Evolutionary conservation across 1,140 invertebrate species (phyloP).

Genomic region (Scaptomyza hsui): DNA sequence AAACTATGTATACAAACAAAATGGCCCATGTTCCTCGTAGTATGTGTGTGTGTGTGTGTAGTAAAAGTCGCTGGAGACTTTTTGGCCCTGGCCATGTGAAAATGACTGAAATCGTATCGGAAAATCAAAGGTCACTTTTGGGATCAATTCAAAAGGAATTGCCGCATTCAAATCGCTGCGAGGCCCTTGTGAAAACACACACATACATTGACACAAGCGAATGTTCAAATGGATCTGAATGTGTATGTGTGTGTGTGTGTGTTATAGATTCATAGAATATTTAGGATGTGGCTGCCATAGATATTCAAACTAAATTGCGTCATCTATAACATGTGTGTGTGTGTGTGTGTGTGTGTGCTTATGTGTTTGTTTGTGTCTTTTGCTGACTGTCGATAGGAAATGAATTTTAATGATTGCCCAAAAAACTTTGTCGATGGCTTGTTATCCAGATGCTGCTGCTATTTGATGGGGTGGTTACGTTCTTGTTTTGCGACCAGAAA

Average conservation of each 20-base stretch:
- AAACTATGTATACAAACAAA: slow-evolving; percentile 74
- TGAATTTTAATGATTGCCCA: slow-evolving; percentile 81
- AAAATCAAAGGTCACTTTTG: slow-evolving; percentile 83
- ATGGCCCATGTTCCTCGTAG: slow-evolving; percentile 46
- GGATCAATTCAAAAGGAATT: slow-evolving; percentile 83
- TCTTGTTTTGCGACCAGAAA: slow-evolving; percentile 40
- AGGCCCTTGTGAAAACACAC: slow-evolving; percentile 70
- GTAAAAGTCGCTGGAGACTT: slow-evolving; percentile 68
- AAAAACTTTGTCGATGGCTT: slow-evolving; percentile 56
- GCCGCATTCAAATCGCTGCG: slow-evolving; percentile 79
- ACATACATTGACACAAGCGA: slow-evolving; percentile 1
- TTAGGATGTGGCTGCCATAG: slow-evolving; percentile 62
- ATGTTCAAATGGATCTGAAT: not conserved
- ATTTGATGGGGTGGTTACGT: slow-evolving; percentile 29
- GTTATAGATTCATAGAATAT: slow-evolving; percentile 6
- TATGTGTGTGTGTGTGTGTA: slow-evolving; percentile 1
- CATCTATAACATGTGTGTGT: slow-evolving; percentile 65
- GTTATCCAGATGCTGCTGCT: slow-evolving; percentile 48
- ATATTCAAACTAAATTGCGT: slow-evolving; percentile 82
- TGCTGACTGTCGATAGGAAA: slow-evolving; percentile 79
- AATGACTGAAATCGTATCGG: slow-evolving; percentile 80
- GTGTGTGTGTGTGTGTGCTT: slow-evolving; percentile 33
- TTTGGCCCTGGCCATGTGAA: slow-evolving; percentile 73
- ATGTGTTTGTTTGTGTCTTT: slow-evolving; percentile 29
- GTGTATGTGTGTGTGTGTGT: not conserved